These are phyloP conservation scores for Geotrypetes seraphini DNA, from an alignment of 2,797 vertebrate species.

Conservation along the genomic window DNA sequence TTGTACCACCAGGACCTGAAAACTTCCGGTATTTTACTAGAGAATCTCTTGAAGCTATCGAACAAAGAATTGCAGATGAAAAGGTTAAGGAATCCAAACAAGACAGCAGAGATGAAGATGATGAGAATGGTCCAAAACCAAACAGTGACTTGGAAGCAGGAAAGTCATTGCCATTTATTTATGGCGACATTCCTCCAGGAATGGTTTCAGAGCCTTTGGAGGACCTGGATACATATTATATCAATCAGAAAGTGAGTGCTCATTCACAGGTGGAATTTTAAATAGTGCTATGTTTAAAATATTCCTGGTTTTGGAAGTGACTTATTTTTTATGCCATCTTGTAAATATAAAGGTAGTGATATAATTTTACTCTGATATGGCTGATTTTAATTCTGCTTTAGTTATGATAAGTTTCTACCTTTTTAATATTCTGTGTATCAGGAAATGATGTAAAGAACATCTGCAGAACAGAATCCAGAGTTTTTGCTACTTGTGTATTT, in stretches of 20 bases:
- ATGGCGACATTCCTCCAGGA: slow-evolving; percentile 74
- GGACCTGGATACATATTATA: slow-evolving; percentile 85
- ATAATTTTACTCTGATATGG: too few species aligned
- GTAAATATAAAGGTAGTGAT: too few species aligned
- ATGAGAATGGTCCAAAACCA: slow-evolving; percentile 57
- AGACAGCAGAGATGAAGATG: slow-evolving; percentile 58
- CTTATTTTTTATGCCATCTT: too few species aligned
- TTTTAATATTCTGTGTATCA: too few species aligned
- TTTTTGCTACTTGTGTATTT: too few species aligned
- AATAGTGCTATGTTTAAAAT: too few species aligned
- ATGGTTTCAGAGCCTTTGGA: slow-evolving; percentile 81
- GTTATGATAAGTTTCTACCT: too few species aligned
- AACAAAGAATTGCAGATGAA: slow-evolving; percentile 75
- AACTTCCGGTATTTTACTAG: slow-evolving; percentile 74
- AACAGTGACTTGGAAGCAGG: slow-evolving; percentile 82
- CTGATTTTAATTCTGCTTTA: too few species aligned
- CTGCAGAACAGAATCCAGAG: too few species aligned
- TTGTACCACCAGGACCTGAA: slow-evolving; percentile 82
- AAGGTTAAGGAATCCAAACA: slow-evolving; percentile 61
- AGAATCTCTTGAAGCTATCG: slow-evolving; percentile 86
- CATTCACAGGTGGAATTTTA: too few species aligned
- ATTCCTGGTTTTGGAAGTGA: too few species aligned
- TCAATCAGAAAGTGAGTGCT: slow-evolving; percentile 75
- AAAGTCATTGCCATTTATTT: slow-evolving; percentile 80
- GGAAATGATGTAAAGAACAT: too few species aligned